These are phyloP conservation scores for Rhopalosiphum padi DNA, from an alignment of 1,140 invertebrate genomes.

Conservation along the genomic window DNA sequence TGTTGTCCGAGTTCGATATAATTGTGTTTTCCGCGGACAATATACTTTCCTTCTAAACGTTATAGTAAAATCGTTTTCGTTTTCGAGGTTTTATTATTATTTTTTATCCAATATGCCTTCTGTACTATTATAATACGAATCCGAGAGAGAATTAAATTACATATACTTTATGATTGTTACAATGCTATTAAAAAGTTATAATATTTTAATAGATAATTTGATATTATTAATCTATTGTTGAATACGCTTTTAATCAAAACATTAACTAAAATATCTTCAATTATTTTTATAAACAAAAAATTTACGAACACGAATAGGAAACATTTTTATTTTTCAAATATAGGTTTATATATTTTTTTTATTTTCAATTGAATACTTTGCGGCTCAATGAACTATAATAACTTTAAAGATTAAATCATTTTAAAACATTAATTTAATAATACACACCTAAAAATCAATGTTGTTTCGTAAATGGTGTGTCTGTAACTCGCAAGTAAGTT, in stretches of 20 bases:
- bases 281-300: background rate
- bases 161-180: background rate
- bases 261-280: background rate
- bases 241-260: background rate
- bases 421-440: background rate
- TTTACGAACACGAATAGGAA: background rate
- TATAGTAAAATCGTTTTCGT: background rate
- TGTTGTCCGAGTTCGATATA: background rate
- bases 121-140: background rate
- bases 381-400: background rate
- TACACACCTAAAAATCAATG: background rate
- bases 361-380: background rate
- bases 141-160: background rate
- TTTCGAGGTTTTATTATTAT: background rate
- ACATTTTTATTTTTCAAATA: background rate
- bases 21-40: background rate
- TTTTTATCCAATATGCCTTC: no score
- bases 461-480: background rate
- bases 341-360: background rate
- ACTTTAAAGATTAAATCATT: conserved; percentile 8
- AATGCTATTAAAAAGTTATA: background rate
- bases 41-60: background rate
- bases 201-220: background rate
- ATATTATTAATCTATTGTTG: background rate
- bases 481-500: background rate